Conservation (phyloP, 2,888 invertebrate species). For the Tachina fera region DNA sequence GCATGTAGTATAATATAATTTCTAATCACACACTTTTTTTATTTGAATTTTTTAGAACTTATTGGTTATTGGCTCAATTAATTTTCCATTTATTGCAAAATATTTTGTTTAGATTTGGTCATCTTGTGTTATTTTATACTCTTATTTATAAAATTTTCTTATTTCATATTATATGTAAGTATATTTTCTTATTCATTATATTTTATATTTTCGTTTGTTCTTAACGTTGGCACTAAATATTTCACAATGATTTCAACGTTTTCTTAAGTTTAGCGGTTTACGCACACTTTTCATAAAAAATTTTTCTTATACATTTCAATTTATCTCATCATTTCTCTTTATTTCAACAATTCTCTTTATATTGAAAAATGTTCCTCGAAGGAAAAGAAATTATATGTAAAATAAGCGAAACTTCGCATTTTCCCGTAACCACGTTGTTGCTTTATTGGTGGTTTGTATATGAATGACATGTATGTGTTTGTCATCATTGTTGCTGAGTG, state of each 20-base stretch:
- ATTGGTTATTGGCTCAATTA: conserved; percentile 55
- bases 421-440: conserved; percentile 68
- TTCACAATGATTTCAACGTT: conserved; percentile 63
- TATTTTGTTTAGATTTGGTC: conserved; percentile 34
- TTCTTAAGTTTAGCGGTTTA: conserved; percentile 63
- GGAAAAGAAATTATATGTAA: not conserved
- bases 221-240: conserved; percentile 62
- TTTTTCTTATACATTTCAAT: conserved; percentile 16
- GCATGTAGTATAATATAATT: not conserved
- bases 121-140: conserved; percentile 17
- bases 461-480: conserved; percentile 48
- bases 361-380: not conserved
- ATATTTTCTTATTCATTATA: not conserved
- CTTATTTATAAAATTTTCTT: conserved; percentile 6
- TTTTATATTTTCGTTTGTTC: conserved; percentile 37
- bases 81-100: conserved; percentile 24
- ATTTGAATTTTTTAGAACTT: conserved; percentile 31
- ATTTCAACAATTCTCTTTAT: conserved; percentile 19
- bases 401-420: not conserved
- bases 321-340: conserved; percentile 34
- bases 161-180: not conserved
- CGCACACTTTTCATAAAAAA: conserved; percentile 59
- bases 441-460: conserved; percentile 50
- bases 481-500: conserved; percentile 36
- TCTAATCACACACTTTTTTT: not conserved